Conservation (phyloP, 2,888 invertebrate species). For the Prosopocoilus inquinatus region DNA sequence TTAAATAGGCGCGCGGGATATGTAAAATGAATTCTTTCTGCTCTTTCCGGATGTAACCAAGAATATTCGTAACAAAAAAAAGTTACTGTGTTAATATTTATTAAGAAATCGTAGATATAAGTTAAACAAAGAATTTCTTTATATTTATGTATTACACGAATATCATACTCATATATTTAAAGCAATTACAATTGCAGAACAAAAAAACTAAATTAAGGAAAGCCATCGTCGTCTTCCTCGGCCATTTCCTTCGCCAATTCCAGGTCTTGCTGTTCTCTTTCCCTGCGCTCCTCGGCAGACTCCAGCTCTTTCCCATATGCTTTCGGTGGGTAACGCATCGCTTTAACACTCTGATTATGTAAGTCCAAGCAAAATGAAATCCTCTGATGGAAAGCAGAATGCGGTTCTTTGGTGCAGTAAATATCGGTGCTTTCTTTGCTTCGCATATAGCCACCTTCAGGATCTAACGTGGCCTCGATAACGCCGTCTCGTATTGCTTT, state of each 20-base stretch:
- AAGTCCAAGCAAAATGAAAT: constrained; percentile 97
- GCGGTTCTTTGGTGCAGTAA: constrained; percentile 95
- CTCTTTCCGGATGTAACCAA: no score
- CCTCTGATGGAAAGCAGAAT: constrained; percentile 93
- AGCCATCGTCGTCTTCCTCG: constrained; percentile 96
- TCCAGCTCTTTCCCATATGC: constrained; percentile 98
- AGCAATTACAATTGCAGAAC: no score
- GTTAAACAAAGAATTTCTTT: no score
- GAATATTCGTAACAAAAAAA: no score
- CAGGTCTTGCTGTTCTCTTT: constrained; percentile 95
- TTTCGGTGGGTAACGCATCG: constrained; percentile 98
- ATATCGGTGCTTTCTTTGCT: constrained; percentile 97
- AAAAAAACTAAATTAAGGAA: constrained; percentile 50
- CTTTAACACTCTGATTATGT: constrained; percentile 98
- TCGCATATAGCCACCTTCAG: constrained; percentile 93
- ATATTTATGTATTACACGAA: no score
- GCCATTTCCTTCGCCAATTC: constrained; percentile 99
- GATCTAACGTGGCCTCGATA: constrained; percentile 95
- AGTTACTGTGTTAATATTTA: no score
- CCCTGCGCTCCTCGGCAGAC: constrained; percentile 93
- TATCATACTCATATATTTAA: no score
- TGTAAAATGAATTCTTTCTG: no score
- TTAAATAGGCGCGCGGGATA: no score
- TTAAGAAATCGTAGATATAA: no score
- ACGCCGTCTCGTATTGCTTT: constrained; percentile 98